Base-by-base conservation (phyloP, 2,888 invertebrate genomes). In the Patella depressa region DNA sequence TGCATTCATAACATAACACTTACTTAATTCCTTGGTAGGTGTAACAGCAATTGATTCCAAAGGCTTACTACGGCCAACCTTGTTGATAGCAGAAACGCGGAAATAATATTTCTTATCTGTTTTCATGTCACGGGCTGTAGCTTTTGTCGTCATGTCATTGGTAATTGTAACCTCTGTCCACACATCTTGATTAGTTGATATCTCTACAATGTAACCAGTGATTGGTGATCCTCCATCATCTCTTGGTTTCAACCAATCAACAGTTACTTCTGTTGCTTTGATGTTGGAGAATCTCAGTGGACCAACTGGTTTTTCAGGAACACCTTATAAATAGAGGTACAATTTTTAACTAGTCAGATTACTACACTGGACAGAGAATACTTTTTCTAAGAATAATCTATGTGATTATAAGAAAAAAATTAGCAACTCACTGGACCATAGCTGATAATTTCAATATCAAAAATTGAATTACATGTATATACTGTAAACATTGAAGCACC, bases 131-230 rank as follows among this genome's bases (percentile, higher is more conserved):
- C 83, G 87, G 7, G 87, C 89, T 53, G 85, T 86, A 79, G 85
- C 84, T 45, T 86, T 83, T 80, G 87, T 86, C 53, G 83, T 84
- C 74, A 86, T 85, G 77, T 85, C 83, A 91, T 98, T 97, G 95
- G 98, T 97, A 88, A 96, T 96, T 90, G 96, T 95, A 82, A 98
- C 97, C 79, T 96, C 94, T 90, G 97, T 93, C 98, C 98, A 98
- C 11, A 97, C 97, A 57, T 96, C 96, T 77, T 97, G 96, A 70
- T 87, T 85, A 17, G 78, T 78, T 14, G 87, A 85, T 72, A 87
- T 75, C 77, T 91, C 90, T 5, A 92, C 81, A 71, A 88, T 84
- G 86, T 91, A 92, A 15, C 87, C 89, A 45, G 88, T 88, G 81
- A 92, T 85, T 53, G 89, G 89, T 29, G 89, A 83, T 15, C 90